A percentile compares a stretch with the other conserved stretches of the same genome.
Evolutionary conservation across 2,797 vertebrate species (phyloP).

Genomic region (Diceros bicornis): DNA sequence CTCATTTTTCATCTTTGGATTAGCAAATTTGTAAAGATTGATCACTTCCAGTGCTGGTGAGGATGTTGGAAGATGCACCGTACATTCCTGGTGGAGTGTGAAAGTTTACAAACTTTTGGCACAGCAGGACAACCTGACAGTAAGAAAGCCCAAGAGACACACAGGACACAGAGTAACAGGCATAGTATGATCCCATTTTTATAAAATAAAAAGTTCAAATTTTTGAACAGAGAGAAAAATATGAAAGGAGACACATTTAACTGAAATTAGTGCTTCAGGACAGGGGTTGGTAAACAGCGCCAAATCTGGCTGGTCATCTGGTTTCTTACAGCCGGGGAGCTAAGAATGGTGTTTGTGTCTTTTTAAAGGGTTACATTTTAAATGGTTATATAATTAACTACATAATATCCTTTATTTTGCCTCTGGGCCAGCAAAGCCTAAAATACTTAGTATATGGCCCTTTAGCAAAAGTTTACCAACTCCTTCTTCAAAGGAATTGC

Average conservation of each 20-base stretch:
- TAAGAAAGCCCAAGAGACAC: not conserved
- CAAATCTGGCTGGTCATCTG: not conserved
- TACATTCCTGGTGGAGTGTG: not conserved
- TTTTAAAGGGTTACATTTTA: constrained; percentile 4
- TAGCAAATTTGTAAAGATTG: not conserved
- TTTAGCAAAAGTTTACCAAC: not conserved
- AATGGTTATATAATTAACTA: constrained; percentile 1
- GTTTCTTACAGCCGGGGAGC: not conserved
- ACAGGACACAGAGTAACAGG: not conserved
- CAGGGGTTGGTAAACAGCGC: not conserved
- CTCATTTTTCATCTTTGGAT: constrained; percentile 36
- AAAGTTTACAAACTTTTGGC: constrained; percentile 48
- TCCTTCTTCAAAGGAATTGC: not conserved
- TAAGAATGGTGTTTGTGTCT: not conserved
- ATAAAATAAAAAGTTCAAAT: not conserved
- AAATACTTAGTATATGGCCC: constrained; percentile 9
- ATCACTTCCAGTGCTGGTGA: not conserved
- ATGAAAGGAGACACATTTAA: not conserved
- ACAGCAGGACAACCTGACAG: not conserved
- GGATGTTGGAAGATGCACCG: not conserved
- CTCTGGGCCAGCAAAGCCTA: constrained; percentile 40
- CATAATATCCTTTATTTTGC: not conserved
- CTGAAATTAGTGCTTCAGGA: not conserved
- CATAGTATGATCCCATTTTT: not conserved
- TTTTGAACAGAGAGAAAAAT: not conserved